Conservation (phyloP, 2,888 invertebrate genomes). For the Agrotis ipsilon region DNA sequence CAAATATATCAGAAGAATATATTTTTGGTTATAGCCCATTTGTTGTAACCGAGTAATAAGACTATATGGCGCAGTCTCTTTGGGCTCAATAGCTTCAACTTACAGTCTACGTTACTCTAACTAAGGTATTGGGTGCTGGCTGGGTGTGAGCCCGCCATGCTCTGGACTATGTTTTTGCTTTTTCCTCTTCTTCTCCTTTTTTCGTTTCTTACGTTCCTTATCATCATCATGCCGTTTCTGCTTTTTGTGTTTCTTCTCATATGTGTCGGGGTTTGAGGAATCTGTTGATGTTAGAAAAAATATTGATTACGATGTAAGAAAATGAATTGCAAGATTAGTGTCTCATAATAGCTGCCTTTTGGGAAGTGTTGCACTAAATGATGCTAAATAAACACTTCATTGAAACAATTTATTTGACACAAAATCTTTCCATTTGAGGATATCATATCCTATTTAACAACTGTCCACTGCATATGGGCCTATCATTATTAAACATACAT, state of each 20-base stretch:
- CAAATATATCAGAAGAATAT: constrained; percentile 25
- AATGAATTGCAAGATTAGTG: neutral
- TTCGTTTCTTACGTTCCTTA: constrained; percentile 97
- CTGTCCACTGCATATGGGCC: too few species aligned
- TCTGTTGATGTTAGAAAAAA: constrained; percentile 78
- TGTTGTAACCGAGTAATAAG: constrained; percentile 35
- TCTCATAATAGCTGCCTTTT: neutral
- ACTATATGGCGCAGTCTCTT: constrained; percentile 72
- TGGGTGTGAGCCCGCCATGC: constrained; percentile 93
- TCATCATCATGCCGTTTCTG: constrained; percentile 98
- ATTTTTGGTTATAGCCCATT: constrained; percentile 49
- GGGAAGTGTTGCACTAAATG: too few species aligned
- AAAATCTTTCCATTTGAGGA: neutral
- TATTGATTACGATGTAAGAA: neutral
- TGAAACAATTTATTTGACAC: neutral
- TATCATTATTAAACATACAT: neutral
- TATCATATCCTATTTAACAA: too few species aligned
- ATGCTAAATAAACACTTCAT: too few species aligned
- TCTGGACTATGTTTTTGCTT: constrained; percentile 98
- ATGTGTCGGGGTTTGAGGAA: constrained; percentile 94
- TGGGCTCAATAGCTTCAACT: constrained; percentile 74
- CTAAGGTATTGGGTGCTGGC: constrained; percentile 85
- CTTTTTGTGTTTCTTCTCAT: constrained; percentile 98
- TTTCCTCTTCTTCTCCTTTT: constrained; percentile 98
- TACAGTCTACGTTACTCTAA: constrained; percentile 53